Conservation (phyloP, 2,113 vertebrate genomes). For the Dasypus novemcinctus region DNA sequence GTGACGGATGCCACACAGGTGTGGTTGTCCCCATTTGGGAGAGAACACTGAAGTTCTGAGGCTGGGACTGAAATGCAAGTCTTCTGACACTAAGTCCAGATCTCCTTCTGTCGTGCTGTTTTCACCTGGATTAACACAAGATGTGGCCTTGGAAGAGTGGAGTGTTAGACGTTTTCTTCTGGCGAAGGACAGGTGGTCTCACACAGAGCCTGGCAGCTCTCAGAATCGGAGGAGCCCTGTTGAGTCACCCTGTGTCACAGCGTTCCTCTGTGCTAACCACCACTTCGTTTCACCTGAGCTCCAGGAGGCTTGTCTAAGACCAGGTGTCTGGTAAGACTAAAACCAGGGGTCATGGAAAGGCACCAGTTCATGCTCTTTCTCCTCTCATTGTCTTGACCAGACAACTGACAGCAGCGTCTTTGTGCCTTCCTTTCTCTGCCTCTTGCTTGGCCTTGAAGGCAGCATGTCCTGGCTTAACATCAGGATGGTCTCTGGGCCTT, state of each 20-base stretch:
- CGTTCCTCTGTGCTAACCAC: neutral
- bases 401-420: no score
- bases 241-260: neutral
- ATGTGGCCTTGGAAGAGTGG: neutral
- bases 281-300: neutral
- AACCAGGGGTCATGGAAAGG: neutral
- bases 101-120: neutral
- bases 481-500: no score
- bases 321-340: neutral
- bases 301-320: neutral
- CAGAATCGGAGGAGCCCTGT: neutral
- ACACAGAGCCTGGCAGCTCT: no score
- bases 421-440: neutral
- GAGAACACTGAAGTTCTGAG: neutral
- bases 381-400: neutral
- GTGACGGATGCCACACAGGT: neutral
- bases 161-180: neutral
- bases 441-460: neutral
- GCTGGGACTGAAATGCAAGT: neutral
- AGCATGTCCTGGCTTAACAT: neutral
- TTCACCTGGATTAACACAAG: neutral
- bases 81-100: neutral
- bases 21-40: neutral
- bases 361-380: neutral
- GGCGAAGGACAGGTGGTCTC: neutral